phyloP scores from a whole-genome alignment of 2,113 vertebrate species.

The Ascaphus truei region DNA sequence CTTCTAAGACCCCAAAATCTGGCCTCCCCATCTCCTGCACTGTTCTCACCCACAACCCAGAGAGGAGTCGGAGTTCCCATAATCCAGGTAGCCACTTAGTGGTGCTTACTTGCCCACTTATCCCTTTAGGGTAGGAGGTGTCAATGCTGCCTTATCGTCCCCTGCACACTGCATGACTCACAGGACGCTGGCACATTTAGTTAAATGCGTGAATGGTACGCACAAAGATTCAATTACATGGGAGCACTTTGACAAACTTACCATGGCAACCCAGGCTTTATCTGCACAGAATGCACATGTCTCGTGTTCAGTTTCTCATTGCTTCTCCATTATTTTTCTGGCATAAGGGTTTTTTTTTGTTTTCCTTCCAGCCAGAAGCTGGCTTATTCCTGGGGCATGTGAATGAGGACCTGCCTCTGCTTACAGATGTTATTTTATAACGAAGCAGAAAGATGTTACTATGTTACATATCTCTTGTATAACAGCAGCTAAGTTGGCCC shows the following conservation, averaged over 20 bases:
- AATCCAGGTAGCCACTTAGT: conserved; percentile 24
- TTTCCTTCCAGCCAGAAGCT: no score
- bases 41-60: conserved; percentile 10
- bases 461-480: no score
- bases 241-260: conserved; percentile 30
- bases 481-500: no score
- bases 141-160: conserved; percentile 21
- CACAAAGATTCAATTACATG: conserved; percentile 35
- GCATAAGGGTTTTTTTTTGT: not conserved
- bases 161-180: conserved; percentile 30
- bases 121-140: conserved; percentile 22
- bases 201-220: conserved; percentile 36
- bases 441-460: no score
- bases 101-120: conserved; percentile 22
- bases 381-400: not conserved
- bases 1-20: not conserved
- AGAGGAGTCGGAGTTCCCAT: conserved; percentile 25
- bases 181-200: conserved; percentile 31
- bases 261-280: conserved; percentile 35
- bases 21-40: not conserved
- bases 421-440: no score
- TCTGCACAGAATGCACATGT: conserved; percentile 19
- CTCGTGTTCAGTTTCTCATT: no score
- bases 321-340: conserved; percentile 23
- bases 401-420: no score